These are phyloP conservation scores for Capromys pilorides DNA, from an alignment of 2,797 vertebrate species.

Conservation along the genomic window DNA sequence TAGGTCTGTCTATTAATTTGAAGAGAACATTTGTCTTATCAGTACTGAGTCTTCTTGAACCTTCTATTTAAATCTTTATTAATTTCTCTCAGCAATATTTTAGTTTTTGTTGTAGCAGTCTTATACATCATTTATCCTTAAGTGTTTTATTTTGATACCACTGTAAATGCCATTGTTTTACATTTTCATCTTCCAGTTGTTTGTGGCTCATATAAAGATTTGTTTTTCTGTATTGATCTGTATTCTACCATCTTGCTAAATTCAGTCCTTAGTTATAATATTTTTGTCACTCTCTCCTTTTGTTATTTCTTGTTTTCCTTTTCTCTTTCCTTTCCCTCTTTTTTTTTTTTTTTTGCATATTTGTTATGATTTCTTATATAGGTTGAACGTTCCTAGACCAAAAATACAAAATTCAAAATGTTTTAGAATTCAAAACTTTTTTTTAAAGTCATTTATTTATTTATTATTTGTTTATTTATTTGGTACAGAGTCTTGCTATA, in stretches of 20 bases:
- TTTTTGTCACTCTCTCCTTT: not conserved
- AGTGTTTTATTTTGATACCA: constrained; percentile 10
- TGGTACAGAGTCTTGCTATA: too few relatives aligned
- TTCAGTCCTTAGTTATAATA: constrained; percentile 12
- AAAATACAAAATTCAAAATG: not conserved
- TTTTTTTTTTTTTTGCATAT: not conserved
- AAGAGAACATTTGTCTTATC: constrained; percentile 45
- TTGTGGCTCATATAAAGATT: constrained; percentile 24
- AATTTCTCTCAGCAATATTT: not conserved
- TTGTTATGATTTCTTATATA: constrained; percentile 9
- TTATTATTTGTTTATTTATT: too few relatives aligned
- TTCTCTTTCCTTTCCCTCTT: not conserved
- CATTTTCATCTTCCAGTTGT: not conserved
- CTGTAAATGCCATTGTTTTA: constrained; percentile 15
- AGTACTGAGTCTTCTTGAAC: constrained; percentile 10
- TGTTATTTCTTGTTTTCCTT: not conserved
- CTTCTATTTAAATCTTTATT: constrained; percentile 20
- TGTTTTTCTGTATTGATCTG: constrained; percentile 11
- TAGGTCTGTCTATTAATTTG: constrained; percentile 16
- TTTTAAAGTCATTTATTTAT: too few relatives aligned
- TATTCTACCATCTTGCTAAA: constrained; percentile 25
- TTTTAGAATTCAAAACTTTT: not conserved
- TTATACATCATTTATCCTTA: not conserved
- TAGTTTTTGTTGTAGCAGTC: not conserved
- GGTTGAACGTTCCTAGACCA: not conserved